phyloP scores from a whole-genome alignment of 1,140 invertebrate genomes.

The Lamellibrachia luymesi region DNA sequence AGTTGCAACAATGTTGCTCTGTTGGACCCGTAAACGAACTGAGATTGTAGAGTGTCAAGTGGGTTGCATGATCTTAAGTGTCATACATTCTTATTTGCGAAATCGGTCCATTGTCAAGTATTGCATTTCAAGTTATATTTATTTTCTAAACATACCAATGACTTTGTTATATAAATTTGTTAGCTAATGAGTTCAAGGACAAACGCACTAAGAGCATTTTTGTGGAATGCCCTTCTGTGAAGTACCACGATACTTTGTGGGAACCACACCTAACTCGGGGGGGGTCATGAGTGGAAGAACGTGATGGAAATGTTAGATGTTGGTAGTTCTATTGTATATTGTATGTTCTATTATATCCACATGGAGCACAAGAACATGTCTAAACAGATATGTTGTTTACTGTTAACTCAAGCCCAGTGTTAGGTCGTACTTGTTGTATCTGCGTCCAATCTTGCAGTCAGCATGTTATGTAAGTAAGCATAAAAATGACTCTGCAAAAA shows the following conservation, averaged over 20 bases:
- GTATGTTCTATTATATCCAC: background rate
- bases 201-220: background rate
- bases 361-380: background rate
- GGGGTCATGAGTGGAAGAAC: background rate
- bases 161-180: background rate
- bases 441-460: background rate
- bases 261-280: background rate
- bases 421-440: background rate
- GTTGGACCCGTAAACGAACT: background rate
- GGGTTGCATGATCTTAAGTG: background rate
- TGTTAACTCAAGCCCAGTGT: background rate
- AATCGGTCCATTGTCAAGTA: background rate
- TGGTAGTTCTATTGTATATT: background rate
- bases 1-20: background rate
- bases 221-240: background rate
- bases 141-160: background rate
- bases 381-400: background rate
- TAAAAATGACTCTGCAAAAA: background rate
- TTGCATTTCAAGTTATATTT: background rate
- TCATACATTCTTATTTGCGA: background rate
- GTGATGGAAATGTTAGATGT: background rate
- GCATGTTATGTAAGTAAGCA: background rate
- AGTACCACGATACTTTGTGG: background rate
- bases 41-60: background rate
- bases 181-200: background rate